phyloP scores from a whole-genome alignment of 1,140 invertebrate genomes.

The Scaptomyza pallida region DNA sequence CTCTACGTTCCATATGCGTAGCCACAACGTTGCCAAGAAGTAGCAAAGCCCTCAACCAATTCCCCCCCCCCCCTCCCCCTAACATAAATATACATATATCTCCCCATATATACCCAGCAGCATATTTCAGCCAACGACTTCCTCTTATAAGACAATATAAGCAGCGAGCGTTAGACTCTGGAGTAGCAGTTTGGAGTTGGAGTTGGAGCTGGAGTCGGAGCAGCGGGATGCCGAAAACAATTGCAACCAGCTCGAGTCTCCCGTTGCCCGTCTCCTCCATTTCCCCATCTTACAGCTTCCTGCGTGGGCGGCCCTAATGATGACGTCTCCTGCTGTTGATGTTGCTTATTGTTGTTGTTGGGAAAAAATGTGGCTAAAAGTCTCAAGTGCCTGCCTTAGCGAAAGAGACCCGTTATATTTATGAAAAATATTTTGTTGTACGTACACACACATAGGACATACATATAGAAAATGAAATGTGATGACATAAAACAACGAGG shows the following conservation, averaged over 20 bases:
- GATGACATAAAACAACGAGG: conserved; percentile 62
- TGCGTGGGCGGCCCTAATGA: conserved; percentile 75
- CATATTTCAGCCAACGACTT: conserved; percentile 26
- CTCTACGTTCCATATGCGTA: conserved; percentile 36
- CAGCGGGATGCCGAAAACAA: conserved; percentile 68
- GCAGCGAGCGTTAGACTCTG: conserved; percentile 36
- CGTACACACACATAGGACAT: no score
- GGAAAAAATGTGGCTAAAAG: conserved; percentile 74
- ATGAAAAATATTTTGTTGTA: conserved; percentile 64
- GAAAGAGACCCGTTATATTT: conserved; percentile 60
- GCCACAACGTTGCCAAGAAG: conserved; percentile 1
- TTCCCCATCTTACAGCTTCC: conserved; percentile 15
- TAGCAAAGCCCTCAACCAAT: conserved; percentile 48
- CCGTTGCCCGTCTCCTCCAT: background rate
- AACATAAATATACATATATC: no score
- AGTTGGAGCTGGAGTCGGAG: conserved; percentile 22
- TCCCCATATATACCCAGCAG: background rate
- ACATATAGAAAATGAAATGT: conserved; percentile 15
- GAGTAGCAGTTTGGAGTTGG: conserved; percentile 14
- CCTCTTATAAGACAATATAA: conserved; percentile 78
- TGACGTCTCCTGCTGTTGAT: conserved; percentile 49
- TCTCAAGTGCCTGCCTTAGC: conserved; percentile 58
- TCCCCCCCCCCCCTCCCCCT: no score
- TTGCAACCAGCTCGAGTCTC: conserved; percentile 32
- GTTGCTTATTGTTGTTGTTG: conserved; percentile 36